Percentiles rank a stretch among this genome's conserved stretches.
Conservation (phyloP, 2,888 invertebrate genomes). For the Mesochorus sp. region DNA sequence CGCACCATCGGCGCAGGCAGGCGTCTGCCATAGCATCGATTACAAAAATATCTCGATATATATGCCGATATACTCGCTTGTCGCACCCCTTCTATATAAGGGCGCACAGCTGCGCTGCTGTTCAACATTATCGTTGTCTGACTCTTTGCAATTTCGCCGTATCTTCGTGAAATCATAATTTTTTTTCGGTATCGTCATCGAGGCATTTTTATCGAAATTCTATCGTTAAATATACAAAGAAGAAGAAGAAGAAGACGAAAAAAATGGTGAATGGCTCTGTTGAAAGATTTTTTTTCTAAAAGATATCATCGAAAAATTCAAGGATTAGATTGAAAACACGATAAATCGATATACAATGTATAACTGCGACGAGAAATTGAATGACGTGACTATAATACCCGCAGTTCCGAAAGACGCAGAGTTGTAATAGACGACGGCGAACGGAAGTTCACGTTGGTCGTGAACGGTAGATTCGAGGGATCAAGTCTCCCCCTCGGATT, state of each 20-base stretch:
- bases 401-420: background rate
- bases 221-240: background rate
- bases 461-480: constrained; percentile 42
- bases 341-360: background rate
- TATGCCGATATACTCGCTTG: background rate
- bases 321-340: background rate
- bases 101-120: background rate
- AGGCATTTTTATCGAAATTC: too few relatives aligned
- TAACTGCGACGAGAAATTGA: background rate
- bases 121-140: constrained; percentile 24
- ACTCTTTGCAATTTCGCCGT: constrained; percentile 16
- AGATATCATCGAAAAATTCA: background rate
- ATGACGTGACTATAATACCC: constrained; percentile 7
- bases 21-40: background rate
- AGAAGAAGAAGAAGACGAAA: too few relatives aligned
- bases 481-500: constrained; percentile 55
- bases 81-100: background rate
- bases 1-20: background rate
- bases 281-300: background rate
- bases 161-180: background rate
- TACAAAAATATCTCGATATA: background rate
- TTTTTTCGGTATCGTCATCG: too few relatives aligned
- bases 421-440: constrained; percentile 15
- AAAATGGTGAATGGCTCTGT: too few relatives aligned
- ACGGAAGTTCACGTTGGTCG: constrained; percentile 17